A percentile compares a stretch with the other conserved stretches of the same genome.
phyloP scores from a whole-genome alignment of 2,113 vertebrate genomes.

The Cochlearius cochlearius region DNA sequence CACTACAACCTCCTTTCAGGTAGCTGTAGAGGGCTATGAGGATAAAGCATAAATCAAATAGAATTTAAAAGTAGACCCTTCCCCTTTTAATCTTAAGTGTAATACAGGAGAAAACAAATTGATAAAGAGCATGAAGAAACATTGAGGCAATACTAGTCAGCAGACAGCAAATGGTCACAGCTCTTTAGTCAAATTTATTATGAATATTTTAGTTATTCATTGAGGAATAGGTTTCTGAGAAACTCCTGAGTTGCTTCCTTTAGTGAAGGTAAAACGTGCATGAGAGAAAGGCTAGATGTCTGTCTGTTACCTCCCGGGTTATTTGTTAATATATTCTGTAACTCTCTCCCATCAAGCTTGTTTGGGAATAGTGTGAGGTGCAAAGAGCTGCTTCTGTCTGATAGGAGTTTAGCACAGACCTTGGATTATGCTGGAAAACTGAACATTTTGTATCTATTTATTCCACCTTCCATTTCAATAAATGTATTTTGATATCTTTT shows the following conservation, averaged over 20 bases:
- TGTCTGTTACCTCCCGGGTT: not conserved
- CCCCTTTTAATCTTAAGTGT: not conserved
- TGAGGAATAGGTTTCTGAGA: not conserved
- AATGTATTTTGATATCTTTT: not conserved
- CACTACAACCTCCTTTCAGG: too few species aligned
- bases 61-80: not conserved
- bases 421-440: not conserved
- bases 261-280: not conserved
- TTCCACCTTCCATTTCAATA: not conserved
- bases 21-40: too few species aligned
- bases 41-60: not conserved
- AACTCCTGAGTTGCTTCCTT: not conserved
- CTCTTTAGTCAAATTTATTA: not conserved
- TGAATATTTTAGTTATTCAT: not conserved
- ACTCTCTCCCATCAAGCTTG: not conserved
- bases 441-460: not conserved
- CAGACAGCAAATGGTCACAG: not conserved
- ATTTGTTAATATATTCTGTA: not conserved
- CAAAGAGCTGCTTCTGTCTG: not conserved
- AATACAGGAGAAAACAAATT: not conserved
- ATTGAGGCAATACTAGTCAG: not conserved
- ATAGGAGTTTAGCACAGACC: not conserved
- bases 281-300: not conserved
- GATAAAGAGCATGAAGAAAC: not conserved
- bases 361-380: not conserved